Conservation (phyloP, 2,113 vertebrate species). For the Laticauda laticaudata region DNA sequence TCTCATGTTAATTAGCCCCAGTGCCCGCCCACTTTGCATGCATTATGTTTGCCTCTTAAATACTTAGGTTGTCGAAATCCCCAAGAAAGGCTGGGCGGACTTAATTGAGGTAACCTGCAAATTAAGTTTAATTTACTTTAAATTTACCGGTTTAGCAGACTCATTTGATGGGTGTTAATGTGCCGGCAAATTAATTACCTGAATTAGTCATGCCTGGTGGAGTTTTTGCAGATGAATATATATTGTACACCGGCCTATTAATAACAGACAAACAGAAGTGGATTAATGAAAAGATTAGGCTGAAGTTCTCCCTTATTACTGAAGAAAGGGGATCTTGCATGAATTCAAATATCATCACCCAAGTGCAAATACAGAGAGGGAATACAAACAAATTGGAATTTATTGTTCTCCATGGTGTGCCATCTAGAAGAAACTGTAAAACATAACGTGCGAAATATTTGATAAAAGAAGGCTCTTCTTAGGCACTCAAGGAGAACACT, state of each 20-base stretch:
- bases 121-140: constrained; percentile 95
- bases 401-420: constrained; percentile 70
- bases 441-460: constrained; percentile 69
- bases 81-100: constrained; percentile 87
- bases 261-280: constrained; percentile 94
- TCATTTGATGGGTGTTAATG: constrained; percentile 96
- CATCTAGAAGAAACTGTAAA: constrained; percentile 77
- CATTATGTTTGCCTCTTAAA: constrained; percentile 90
- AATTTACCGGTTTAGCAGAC: constrained; percentile 92
- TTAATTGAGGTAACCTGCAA: constrained; percentile 97
- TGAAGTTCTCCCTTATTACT: constrained; percentile 59
- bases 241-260: constrained; percentile 84
- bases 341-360: constrained; percentile 78
- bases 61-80: constrained; percentile 87
- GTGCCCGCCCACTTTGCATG: constrained; percentile 83
- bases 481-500: constrained; percentile 53
- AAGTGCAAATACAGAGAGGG: constrained; percentile 75
- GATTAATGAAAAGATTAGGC: constrained; percentile 86
- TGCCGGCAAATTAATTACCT: constrained; percentile 99
- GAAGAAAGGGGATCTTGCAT: constrained; percentile 67
- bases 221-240: constrained; percentile 88
- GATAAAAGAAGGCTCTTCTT: constrained; percentile 61
- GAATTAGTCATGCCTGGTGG: constrained; percentile 97
- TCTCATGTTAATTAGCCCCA: constrained; percentile 84
- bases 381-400: constrained; percentile 80